These are phyloP conservation scores for Drosophila ogumai DNA, from an alignment of 1,140 invertebrate species.

Conservation along the genomic window DNA sequence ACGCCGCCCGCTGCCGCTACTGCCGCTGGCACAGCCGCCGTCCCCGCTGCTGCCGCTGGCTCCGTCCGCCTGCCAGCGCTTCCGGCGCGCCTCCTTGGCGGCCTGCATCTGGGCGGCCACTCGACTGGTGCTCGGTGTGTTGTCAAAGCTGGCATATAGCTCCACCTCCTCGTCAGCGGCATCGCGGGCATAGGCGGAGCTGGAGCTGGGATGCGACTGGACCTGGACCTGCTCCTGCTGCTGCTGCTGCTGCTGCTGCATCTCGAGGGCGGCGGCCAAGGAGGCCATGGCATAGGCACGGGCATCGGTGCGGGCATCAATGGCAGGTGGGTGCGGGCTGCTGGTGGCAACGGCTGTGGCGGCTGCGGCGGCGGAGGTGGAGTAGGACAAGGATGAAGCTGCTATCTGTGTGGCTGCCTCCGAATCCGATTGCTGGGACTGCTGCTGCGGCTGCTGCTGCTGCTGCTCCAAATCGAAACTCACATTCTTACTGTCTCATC, in stretches of 20 bases:
- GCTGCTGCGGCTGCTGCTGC: constrained; percentile 12
- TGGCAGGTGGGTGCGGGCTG: constrained; percentile 18
- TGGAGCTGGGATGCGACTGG: background rate
- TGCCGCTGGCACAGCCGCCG: constrained; percentile 62
- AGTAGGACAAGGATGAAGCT: background rate
- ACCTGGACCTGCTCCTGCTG: constrained; percentile 2
- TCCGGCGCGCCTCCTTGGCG: constrained; percentile 74
- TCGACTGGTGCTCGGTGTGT: constrained; percentile 72
- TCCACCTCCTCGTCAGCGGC: constrained; percentile 80
- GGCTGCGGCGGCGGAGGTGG: constrained; percentile 16
- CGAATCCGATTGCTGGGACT: constrained; percentile 30
- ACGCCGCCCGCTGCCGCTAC: constrained; percentile 63
- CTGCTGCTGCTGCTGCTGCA: constrained; percentile 50
- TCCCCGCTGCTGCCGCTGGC: constrained; percentile 77
- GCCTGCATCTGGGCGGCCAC: constrained; percentile 82
- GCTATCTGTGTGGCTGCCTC: constrained; percentile 9
- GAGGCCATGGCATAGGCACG: constrained; percentile 75
- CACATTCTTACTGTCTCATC: constrained; percentile 85
- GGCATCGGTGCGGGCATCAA: constrained; percentile 66
- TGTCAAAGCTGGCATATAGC: constrained; percentile 77
- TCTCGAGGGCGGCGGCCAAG: constrained; percentile 68
- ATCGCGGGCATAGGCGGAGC: constrained; percentile 39
- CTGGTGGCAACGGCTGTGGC: constrained; percentile 16
- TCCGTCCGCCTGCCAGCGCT: constrained; percentile 77
- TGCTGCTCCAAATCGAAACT: constrained; percentile 84